These are phyloP conservation scores for Cactoblastis cactorum DNA, from an alignment of 2,888 invertebrate species.

Conservation along the genomic window DNA sequence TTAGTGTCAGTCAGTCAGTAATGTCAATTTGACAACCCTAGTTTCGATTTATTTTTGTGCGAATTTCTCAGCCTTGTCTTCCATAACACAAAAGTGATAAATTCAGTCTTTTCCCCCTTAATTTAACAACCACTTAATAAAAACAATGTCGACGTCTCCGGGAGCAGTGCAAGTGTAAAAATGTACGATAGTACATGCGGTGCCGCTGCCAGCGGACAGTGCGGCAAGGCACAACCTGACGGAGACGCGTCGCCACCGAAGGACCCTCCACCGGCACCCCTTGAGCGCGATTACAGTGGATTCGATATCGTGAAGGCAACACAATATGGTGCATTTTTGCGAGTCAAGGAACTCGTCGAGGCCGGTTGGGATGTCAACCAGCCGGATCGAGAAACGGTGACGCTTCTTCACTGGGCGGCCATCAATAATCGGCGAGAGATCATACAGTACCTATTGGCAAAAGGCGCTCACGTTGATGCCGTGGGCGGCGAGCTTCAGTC, in stretches of 20 bases:
- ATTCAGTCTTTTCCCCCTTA: neutral
- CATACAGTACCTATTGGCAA: conserved; percentile 91
- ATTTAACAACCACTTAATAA: neutral
- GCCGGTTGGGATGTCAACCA: conserved; percentile 96
- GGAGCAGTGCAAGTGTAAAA: conserved; percentile 20
- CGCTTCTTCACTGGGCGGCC: conserved; percentile 99
- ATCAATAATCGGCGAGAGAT: conserved; percentile 98
- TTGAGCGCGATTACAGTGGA: conserved; percentile 84
- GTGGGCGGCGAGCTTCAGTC: conserved; percentile 97
- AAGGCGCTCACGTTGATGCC: conserved; percentile 90
- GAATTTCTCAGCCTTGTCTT: neutral
- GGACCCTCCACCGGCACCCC: conserved; percentile 80
- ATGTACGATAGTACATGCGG: conserved; percentile 58
- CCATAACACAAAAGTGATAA: neutral
- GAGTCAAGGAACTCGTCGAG: conserved; percentile 92
- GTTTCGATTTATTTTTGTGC: conserved; percentile 9
- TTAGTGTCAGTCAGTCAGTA: neutral
- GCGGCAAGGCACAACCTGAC: conserved; percentile 82
- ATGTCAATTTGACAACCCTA: neutral
- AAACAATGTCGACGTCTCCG: conserved; percentile 21
- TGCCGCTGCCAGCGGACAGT: conserved; percentile 83
- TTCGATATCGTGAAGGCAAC: conserved; percentile 97
- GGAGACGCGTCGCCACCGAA: conserved; percentile 80
- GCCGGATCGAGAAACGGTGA: conserved; percentile 96
- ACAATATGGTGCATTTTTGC: conserved; percentile 94